phyloP scores from a whole-genome alignment of 2,888 invertebrate genomes.

The Bhutanitis thaidina region DNA sequence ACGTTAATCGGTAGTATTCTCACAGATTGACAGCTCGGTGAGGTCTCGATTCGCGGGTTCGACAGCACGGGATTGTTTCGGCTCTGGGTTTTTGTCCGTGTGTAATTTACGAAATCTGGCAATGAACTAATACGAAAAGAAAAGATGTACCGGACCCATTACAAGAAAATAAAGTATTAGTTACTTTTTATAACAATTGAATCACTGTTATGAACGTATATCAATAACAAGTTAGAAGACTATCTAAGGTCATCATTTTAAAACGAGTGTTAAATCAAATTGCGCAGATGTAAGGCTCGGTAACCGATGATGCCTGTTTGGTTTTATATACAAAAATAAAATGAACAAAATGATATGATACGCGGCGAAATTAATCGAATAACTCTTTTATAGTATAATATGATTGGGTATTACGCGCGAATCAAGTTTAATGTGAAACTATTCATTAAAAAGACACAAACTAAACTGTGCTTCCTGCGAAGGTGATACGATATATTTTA shows the following conservation, averaged over 20 bases:
- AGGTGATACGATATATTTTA: slow-evolving; percentile 26
- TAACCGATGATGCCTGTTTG: slow-evolving; percentile 11
- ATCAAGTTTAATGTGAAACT: slow-evolving; percentile 40
- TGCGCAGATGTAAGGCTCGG: slow-evolving; percentile 4
- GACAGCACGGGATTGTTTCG: too few relatives aligned
- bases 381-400: slow-evolving; percentile 32
- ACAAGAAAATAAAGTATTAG: too few relatives aligned
- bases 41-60: too few relatives aligned
- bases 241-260: background rate
- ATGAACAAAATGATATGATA: slow-evolving; percentile 21
- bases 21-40: too few relatives aligned
- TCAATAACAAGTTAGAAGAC: background rate
- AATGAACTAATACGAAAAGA: too few relatives aligned
- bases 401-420: slow-evolving; percentile 40
- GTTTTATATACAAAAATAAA: slow-evolving; percentile 20
- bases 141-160: too few relatives aligned
- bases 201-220: background rate
- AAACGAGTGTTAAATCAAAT: slow-evolving; percentile 14
- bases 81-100: too few relatives aligned
- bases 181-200: background rate
- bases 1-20: too few relatives aligned
- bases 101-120: too few relatives aligned
- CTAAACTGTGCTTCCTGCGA: slow-evolving; percentile 19
- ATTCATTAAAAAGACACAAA: slow-evolving; percentile 29
- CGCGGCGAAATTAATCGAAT: slow-evolving; percentile 33